A percentile compares a stretch with the other conserved stretches of the same genome.
phyloP scores from a whole-genome alignment of 2,888 invertebrate species.

The Tolmerus cingulatus region DNA sequence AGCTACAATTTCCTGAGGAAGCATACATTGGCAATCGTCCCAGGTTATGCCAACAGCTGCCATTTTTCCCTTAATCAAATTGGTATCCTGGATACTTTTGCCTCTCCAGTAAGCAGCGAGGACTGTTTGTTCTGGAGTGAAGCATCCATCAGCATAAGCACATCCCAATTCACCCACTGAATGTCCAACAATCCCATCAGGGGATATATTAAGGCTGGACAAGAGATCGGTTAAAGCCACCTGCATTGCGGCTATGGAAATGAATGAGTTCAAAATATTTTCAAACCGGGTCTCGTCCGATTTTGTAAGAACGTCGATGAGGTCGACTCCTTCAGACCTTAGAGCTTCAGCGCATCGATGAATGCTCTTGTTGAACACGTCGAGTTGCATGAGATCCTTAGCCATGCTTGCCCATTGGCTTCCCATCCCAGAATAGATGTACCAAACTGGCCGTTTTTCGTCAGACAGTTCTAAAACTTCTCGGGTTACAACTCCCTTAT shows the following conservation, averaged over 20 bases:
- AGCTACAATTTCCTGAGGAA: constrained; percentile 81
- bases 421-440: constrained; percentile 97
- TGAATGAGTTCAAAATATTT: constrained; percentile 88
- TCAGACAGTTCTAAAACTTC: constrained; percentile 66
- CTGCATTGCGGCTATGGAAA: constrained; percentile 95
- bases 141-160: constrained; percentile 95
- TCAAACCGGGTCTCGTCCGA: constrained; percentile 82
- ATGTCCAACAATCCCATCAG: constrained; percentile 96
- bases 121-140: constrained; percentile 93
- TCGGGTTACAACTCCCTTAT: constrained; percentile 61
- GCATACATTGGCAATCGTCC: constrained; percentile 78
- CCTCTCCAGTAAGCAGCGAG: constrained; percentile 95
- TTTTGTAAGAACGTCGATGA: constrained; percentile 80
- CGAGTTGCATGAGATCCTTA: constrained; percentile 81
- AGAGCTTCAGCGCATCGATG: constrained; percentile 79
- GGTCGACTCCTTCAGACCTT: constrained; percentile 80
- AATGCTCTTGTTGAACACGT: constrained; percentile 81
- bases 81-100: constrained; percentile 79
- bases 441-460: constrained; percentile 88
- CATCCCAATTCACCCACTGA: constrained; percentile 78
- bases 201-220: constrained; percentile 75
- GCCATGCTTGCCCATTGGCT: constrained; percentile 98
- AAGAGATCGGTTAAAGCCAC: constrained; percentile 94
- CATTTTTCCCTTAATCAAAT: constrained; percentile 81
- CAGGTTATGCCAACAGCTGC: constrained; percentile 91